Conservation (phyloP, 2,113 vertebrate genomes). For the Callithrix jacchus region DNA sequence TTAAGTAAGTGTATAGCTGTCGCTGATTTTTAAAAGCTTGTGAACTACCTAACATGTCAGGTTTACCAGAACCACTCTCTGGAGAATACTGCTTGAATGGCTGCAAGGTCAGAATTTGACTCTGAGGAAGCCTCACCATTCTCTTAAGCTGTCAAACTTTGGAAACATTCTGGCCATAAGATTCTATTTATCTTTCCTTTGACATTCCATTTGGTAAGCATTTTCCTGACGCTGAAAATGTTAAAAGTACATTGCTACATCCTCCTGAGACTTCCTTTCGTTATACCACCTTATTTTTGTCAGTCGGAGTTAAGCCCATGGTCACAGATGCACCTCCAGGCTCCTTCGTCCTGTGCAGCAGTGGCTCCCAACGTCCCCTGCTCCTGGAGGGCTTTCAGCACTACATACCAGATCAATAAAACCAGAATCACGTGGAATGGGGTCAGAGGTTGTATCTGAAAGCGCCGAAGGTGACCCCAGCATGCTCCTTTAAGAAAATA, state of each 20-base stretch:
- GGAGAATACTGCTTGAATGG: neutral
- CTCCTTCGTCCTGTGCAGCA: neutral
- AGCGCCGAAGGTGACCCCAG: neutral
- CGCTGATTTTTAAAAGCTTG: neutral
- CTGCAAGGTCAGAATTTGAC: neutral
- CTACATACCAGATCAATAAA: neutral
- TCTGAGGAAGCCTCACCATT: neutral
- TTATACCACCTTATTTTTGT: neutral
- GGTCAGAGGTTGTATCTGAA: neutral
- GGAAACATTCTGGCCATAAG: neutral
- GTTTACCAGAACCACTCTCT: neutral
- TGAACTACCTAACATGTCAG: neutral
- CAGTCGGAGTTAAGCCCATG: neutral
- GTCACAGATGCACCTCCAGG: neutral
- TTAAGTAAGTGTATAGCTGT: neutral
- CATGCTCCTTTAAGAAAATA: neutral
- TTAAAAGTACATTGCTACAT: neutral
- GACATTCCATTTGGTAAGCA: neutral
- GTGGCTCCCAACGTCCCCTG: neutral
- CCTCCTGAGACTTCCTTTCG: neutral
- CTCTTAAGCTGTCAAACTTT: neutral
- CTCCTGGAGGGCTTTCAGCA: neutral
- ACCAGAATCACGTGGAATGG: neutral
- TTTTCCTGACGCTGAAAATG: neutral
- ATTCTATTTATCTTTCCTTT: neutral